A percentile compares a stretch with the other conserved stretches of the same genome.
These are phyloP conservation scores for Amia ocellicauda DNA, from an alignment of 2,113 vertebrate species.

Conservation along the genomic window DNA sequence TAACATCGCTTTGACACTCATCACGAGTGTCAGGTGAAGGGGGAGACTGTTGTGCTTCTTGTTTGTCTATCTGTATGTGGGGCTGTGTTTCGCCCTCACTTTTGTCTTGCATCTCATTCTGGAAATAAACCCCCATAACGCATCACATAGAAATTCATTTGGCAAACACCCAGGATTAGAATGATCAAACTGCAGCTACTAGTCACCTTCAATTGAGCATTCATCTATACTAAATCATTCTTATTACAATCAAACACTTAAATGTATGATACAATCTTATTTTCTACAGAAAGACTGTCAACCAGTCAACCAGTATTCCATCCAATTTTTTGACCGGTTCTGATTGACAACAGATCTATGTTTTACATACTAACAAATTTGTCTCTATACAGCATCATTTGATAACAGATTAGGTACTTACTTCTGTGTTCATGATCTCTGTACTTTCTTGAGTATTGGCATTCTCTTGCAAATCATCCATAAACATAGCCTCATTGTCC, in stretches of 20 bases:
- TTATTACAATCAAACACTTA: no score
- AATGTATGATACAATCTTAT: no score
- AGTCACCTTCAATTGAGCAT: no score
- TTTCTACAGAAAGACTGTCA: no score
- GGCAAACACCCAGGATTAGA: no score
- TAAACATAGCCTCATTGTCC: constrained; percentile 46
- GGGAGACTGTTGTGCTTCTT: constrained; percentile 54
- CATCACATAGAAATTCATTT: background rate
- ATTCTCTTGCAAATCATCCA: constrained; percentile 54
- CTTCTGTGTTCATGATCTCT: constrained; percentile 52
- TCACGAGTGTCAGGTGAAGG: constrained; percentile 70
- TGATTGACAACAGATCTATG: no score
- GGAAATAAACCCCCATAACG: constrained; percentile 68
- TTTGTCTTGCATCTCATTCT: constrained; percentile 75
- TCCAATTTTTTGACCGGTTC: no score
- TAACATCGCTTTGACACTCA: constrained; percentile 69
- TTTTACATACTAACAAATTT: no score
- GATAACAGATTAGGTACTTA: constrained; percentile 42
- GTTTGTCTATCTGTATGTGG: constrained; percentile 78
- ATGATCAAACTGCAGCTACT: no score
- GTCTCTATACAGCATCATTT: no score
- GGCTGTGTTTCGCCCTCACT: constrained; percentile 73
- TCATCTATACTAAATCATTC: no score
- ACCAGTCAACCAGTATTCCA: no score
- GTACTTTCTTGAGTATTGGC: constrained; percentile 41